These are phyloP conservation scores for Otolemur crassicaudatus DNA, from an alignment of 2,797 vertebrate species.

Conservation along the genomic window DNA sequence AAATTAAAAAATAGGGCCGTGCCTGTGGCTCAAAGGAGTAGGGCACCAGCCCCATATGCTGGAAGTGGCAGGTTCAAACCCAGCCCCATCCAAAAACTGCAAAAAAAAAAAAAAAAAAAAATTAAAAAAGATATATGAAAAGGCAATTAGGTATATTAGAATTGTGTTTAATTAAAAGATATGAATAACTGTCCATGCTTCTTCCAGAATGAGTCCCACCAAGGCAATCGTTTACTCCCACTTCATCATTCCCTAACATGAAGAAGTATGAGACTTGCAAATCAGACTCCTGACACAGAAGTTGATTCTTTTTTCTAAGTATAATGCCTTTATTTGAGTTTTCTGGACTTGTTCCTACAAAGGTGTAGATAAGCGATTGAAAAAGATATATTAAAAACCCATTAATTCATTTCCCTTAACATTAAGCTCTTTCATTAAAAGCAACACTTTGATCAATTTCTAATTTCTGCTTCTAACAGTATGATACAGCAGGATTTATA, in stretches of 20 bases:
- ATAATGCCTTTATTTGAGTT: background rate
- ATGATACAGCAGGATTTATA: background rate
- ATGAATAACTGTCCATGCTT: background rate
- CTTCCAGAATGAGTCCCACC: background rate
- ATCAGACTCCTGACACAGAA: background rate
- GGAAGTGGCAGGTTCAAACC: too few species aligned
- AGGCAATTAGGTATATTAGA: background rate
- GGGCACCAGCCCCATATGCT: too few species aligned
- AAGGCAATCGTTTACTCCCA: background rate
- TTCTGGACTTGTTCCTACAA: background rate
- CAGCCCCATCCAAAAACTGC: too few species aligned
- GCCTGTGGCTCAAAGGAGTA: too few species aligned
- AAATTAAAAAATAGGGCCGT: background rate
- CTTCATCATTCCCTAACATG: background rate
- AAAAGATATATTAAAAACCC: slow-evolving; percentile 60
- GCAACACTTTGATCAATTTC: slow-evolving; percentile 24
- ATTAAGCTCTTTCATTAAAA: slow-evolving; percentile 72
- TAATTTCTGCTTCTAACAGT: slow-evolving; percentile 30
- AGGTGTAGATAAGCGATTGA: background rate
- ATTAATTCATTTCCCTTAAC: slow-evolving; percentile 64
- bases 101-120: background rate
- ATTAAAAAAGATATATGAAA: background rate
- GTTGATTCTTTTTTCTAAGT: background rate
- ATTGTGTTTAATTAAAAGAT: slow-evolving; percentile 27
- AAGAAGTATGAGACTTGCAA: background rate